A percentile compares a stretch with the other conserved stretches of the same genome.
phyloP scores from a whole-genome alignment of 2,113 vertebrate species.

The Oceanites oceanicus region DNA sequence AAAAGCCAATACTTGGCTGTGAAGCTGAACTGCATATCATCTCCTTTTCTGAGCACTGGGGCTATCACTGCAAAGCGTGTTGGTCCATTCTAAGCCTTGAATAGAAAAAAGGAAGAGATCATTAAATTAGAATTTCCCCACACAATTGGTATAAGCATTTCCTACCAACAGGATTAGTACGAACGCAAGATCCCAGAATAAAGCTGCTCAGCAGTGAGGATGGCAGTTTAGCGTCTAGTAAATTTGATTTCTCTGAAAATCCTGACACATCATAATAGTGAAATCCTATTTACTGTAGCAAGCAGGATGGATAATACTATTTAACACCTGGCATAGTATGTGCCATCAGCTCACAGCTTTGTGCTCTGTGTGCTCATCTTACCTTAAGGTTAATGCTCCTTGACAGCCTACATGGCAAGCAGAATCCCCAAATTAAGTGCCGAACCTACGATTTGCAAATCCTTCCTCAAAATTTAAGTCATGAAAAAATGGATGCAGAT shows the following conservation, averaged over 20 bases:
- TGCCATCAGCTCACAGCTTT: slow-evolving; percentile 74
- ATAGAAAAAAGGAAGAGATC: slow-evolving; percentile 71
- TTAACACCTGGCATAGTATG: slow-evolving; percentile 77
- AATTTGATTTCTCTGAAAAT: slow-evolving; percentile 83
- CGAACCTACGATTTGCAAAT: slow-evolving; percentile 69
- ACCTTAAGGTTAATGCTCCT: slow-evolving; percentile 80
- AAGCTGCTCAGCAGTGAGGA: slow-evolving; percentile 78
- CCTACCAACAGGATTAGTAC: slow-evolving; percentile 79
- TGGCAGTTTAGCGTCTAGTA: slow-evolving; percentile 77
- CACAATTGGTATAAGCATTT: slow-evolving; percentile 79
- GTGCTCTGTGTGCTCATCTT: slow-evolving; percentile 71
- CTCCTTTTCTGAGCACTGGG: slow-evolving; percentile 40
- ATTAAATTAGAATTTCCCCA: slow-evolving; percentile 82
- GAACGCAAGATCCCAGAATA: slow-evolving; percentile 77
- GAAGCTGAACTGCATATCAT: slow-evolving; percentile 50
- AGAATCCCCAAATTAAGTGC: slow-evolving; percentile 74
- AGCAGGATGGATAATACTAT: slow-evolving; percentile 81
- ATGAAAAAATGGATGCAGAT: neutral
- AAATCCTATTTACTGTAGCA: slow-evolving; percentile 85
- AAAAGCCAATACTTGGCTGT: slow-evolving; percentile 42
- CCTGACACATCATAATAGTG: slow-evolving; percentile 84
- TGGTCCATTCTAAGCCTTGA: slow-evolving; percentile 64
- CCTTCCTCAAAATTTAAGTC: slow-evolving; percentile 41
- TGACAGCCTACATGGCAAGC: slow-evolving; percentile 74
- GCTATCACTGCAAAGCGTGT: slow-evolving; percentile 63